phyloP scores from a whole-genome alignment of 1,140 invertebrate genomes.

The Aphelinus atriplicis region DNA sequence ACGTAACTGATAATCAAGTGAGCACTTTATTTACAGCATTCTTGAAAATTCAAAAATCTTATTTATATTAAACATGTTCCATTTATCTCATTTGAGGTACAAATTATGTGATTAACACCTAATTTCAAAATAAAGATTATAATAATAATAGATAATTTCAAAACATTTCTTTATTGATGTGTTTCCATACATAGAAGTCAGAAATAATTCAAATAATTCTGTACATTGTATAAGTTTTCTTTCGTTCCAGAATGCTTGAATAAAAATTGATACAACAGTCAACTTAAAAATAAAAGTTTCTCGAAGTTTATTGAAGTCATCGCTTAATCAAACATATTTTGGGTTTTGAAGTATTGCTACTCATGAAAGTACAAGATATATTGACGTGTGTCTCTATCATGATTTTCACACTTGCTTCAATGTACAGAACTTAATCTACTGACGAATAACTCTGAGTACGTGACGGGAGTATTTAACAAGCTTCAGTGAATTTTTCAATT shows the following conservation, averaged over 20 bases:
- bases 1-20: too few relatives aligned
- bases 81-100: too few relatives aligned
- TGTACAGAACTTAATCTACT: slow-evolving; percentile 2
- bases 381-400: not conserved
- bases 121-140: too few relatives aligned
- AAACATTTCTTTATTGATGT: slow-evolving; percentile 34
- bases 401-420: slow-evolving; percentile 2
- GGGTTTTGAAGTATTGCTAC: not conserved
- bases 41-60: too few relatives aligned
- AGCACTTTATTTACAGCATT: too few relatives aligned
- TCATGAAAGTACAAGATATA: not conserved
- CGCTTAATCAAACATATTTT: not conserved
- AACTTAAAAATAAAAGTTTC: too few relatives aligned
- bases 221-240: not conserved
- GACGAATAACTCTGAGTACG: not conserved
- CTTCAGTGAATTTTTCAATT: too few relatives aligned
- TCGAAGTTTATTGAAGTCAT: not conserved
- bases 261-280: too few relatives aligned
- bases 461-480: too few relatives aligned
- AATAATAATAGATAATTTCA: not conserved
- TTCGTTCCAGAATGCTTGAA: not conserved
- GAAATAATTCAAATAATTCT: not conserved
- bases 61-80: too few relatives aligned
- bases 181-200: slow-evolving; percentile 22
- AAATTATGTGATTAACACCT: too few relatives aligned